A percentile compares a stretch with the other conserved stretches of the same genome.
These are phyloP conservation scores for Parambassis ranga DNA, from an alignment of 2,797 vertebrate genomes.

Conservation along the genomic window DNA sequence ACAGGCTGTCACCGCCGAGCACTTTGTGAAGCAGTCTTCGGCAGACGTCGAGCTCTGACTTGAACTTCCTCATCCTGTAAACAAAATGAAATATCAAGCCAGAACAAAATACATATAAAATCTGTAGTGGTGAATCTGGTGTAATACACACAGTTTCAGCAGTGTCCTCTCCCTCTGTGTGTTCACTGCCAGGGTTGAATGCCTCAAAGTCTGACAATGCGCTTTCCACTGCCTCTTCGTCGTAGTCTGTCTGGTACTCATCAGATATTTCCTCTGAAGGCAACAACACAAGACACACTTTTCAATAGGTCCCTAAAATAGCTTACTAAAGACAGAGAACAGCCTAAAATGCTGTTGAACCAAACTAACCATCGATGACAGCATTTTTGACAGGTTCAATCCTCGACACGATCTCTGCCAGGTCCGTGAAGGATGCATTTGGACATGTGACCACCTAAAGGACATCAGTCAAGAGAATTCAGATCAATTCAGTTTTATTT, in stretches of 20 bases:
- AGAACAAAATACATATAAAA: neutral
- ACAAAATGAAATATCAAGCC: neutral
- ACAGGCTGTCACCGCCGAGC: neutral
- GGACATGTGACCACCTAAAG: constrained; percentile 88
- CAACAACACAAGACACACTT: neutral
- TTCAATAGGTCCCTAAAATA: no score
- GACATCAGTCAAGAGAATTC: constrained; percentile 8
- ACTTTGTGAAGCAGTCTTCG: neutral
- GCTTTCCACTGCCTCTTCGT: constrained; percentile 84
- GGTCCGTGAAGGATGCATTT: constrained; percentile 92
- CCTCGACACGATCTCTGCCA: constrained; percentile 93
- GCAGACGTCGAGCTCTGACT: neutral
- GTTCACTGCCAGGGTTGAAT: constrained; percentile 63
- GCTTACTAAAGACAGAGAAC: neutral
- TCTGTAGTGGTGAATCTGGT: neutral
- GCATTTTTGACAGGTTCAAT: constrained; percentile 88
- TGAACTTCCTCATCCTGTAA: constrained; percentile 72
- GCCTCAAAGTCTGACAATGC: constrained; percentile 76
- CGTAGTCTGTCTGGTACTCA: constrained; percentile 93
- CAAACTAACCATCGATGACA: constrained; percentile 84
- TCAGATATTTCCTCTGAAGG: constrained; percentile 84
- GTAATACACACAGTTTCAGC: constrained; percentile 78
- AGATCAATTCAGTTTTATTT: no score
- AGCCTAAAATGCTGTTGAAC: no score
- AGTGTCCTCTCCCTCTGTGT: constrained; percentile 77